These are phyloP conservation scores for Cossypha caffra DNA, from an alignment of 2,797 vertebrate genomes.

Conservation along the genomic window DNA sequence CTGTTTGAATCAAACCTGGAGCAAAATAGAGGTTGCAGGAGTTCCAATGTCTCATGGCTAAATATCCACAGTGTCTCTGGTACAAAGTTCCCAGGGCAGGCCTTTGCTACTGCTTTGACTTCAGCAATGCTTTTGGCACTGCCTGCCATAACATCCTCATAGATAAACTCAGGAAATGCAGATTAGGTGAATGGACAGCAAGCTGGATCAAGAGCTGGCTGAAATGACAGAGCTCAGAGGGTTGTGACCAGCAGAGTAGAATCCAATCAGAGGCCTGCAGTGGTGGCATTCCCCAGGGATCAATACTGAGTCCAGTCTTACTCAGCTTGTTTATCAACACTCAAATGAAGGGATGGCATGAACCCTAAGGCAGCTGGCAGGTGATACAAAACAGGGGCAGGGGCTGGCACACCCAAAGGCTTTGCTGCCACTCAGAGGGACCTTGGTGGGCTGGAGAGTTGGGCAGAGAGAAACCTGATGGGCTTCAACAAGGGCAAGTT, in stretches of 20 bases:
- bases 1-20: background rate
- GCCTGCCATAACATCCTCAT: accelerated
- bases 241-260: background rate
- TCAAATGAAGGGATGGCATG: no score
- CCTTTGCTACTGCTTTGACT: background rate
- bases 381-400: accelerated
- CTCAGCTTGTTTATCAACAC: no score
- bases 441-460: background rate
- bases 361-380: background rate
- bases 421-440: background rate
- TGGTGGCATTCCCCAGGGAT: no score
- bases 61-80: background rate
- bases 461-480: background rate
- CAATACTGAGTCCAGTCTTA: no score
- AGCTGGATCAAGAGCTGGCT: background rate
- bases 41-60: background rate
- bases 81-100: background rate
- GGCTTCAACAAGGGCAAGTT: background rate
- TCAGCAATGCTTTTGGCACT: background rate
- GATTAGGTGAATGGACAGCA: accelerated
- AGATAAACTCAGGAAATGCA: background rate
- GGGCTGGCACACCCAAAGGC: background rate
- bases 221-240: background rate
- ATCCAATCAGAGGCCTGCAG: background rate
- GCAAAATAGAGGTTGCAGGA: background rate